phyloP scores from a whole-genome alignment of 2,797 vertebrate species.

The Hydrolagus colliei region DNA sequence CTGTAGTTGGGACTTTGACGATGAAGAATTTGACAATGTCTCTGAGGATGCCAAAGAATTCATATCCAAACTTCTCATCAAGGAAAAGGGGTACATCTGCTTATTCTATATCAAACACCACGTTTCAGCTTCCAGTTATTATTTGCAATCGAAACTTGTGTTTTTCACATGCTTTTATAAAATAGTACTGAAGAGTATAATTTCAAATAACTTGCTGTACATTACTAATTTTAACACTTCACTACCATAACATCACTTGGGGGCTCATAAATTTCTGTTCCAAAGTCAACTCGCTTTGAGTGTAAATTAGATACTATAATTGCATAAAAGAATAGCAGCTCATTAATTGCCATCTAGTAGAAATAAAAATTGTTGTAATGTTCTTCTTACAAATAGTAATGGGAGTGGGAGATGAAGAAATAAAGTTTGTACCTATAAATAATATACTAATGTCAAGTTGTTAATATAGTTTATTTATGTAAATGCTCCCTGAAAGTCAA shows the following conservation, averaged over 20 bases:
- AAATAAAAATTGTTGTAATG: not conserved
- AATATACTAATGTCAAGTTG: not conserved
- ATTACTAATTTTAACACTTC: not conserved
- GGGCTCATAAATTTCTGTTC: not conserved
- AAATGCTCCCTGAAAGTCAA: not conserved
- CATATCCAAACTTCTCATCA: slow-evolving; percentile 84
- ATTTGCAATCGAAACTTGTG: not conserved
- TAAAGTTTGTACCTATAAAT: not conserved
- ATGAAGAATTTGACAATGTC: slow-evolving; percentile 76
- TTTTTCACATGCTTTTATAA: too few species aligned
- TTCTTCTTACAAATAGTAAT: not conserved
- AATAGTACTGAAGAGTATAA: not conserved
- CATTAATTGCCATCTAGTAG: not conserved
- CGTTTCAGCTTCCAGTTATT: not conserved
- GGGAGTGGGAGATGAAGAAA: not conserved
- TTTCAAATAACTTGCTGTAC: not conserved
- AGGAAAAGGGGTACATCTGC: slow-evolving; percentile 79
- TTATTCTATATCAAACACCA: too few species aligned
- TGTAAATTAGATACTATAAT: not conserved
- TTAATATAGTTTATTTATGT: not conserved
- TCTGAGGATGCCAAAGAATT: slow-evolving; percentile 91
- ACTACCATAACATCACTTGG: not conserved
- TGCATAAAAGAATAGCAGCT: not conserved
- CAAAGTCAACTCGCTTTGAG: not conserved
- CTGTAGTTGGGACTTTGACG: slow-evolving; percentile 88